phyloP scores from a whole-genome alignment of 2,113 vertebrate genomes.

The Chlorodrepanis virens region DNA sequence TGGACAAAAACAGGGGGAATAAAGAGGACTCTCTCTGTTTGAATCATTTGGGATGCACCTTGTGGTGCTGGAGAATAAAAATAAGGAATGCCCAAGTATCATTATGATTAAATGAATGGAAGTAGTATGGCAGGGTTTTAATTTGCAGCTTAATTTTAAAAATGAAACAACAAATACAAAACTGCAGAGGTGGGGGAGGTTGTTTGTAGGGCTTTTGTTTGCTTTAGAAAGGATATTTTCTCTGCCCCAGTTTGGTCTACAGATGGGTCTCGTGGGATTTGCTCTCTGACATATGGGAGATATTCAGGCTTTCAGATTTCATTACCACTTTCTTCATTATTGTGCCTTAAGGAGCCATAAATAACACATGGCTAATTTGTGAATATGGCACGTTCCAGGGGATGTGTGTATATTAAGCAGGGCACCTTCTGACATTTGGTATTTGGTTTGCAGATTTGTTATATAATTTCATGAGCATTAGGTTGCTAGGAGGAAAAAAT shows the following conservation, averaged over 20 bases:
- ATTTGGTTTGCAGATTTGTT: constrained; percentile 65
- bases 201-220: neutral
- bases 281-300: constrained; percentile 32
- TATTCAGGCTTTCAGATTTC: constrained; percentile 56
- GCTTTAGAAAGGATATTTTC: neutral
- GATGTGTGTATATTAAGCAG: constrained; percentile 63
- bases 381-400: constrained; percentile 29
- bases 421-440: constrained; percentile 52
- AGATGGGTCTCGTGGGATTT: constrained; percentile 38
- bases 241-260: neutral
- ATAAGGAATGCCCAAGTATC: neutral
- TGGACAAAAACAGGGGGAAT: neutral
- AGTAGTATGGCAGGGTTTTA: neutral
- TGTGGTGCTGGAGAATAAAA: neutral
- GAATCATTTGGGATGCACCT: neutral
- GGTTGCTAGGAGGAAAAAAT: neutral
- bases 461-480: constrained; percentile 57
- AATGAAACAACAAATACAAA: neutral
- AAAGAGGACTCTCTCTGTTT: neutral
- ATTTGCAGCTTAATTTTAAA: neutral
- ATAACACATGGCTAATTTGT: constrained; percentile 67
- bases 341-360: constrained; percentile 59
- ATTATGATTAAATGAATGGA: neutral
- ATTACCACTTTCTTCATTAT: constrained; percentile 48
- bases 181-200: fast-evolving